Evolutionary conservation across 2,113 vertebrate species (phyloP).

Genomic region (Anguilla rostrata): DNA sequence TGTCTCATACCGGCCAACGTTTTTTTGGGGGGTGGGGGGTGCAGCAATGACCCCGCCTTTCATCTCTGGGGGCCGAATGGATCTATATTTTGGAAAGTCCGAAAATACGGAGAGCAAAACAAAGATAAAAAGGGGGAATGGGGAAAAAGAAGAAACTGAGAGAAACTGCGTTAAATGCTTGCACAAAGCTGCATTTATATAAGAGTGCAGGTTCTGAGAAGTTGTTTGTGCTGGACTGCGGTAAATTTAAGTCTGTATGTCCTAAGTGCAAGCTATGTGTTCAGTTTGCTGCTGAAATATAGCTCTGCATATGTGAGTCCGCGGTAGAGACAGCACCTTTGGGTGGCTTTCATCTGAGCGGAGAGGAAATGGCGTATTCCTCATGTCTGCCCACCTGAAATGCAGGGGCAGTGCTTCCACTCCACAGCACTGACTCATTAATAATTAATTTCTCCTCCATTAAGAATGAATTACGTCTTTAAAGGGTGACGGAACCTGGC

Average conservation of each 20-base stretch:
- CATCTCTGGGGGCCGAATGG: not conserved
- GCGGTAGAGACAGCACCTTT: not conserved
- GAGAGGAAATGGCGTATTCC: not conserved
- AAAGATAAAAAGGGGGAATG: not conserved
- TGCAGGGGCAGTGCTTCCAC: not conserved
- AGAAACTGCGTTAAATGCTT: not conserved
- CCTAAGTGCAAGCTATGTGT: not conserved
- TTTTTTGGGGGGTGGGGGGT: too few relatives aligned
- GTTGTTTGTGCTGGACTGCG: not conserved
- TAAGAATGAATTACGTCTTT: not conserved
- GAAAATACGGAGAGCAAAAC: not conserved
- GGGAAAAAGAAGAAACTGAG: not conserved
- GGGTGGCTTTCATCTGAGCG: not conserved
- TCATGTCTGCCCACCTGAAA: not conserved
- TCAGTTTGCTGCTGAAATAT: not conserved
- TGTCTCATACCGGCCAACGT: not conserved
- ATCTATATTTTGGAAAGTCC: not conserved
- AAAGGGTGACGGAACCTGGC: not conserved
- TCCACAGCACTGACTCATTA: not conserved
- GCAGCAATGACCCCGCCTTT: not conserved
- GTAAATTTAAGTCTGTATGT: not conserved
- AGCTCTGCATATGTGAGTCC: not conserved
- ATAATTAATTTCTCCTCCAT: not conserved
- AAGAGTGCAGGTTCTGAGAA: not conserved
- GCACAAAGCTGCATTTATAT: not conserved